Evolutionary conservation across 2,797 vertebrate genomes (phyloP).

Genomic region (Catharus ustulatus): DNA sequence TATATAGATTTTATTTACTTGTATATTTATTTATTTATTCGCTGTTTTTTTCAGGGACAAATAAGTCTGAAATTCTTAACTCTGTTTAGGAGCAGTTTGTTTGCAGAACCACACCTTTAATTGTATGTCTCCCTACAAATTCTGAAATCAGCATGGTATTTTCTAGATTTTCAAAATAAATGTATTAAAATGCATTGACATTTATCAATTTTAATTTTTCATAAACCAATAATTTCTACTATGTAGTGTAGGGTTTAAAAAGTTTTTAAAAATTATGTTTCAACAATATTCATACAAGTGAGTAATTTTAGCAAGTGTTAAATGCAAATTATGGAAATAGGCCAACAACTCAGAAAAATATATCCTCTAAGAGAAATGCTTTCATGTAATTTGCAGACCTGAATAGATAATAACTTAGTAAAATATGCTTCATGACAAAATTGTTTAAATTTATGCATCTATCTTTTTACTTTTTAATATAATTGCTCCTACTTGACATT

Average conservation of each 20-base stretch:
- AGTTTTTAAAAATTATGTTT: neutral
- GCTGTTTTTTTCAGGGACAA: neutral
- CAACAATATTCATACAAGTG: neutral
- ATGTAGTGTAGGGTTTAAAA: neutral
- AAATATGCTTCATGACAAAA: neutral
- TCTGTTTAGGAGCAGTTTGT: neutral
- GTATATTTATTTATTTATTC: neutral
- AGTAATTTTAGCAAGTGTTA: neutral
- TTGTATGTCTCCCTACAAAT: neutral
- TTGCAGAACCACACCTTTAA: neutral
- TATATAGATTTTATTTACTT: neutral
- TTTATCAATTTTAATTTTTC: neutral
- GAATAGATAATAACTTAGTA: constrained; percentile 10
- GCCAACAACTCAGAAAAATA: neutral
- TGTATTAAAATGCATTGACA: neutral
- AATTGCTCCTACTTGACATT: neutral
- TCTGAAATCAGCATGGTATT: neutral
- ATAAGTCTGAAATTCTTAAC: neutral
- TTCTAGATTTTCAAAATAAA: neutral
- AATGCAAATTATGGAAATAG: neutral
- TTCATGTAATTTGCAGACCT: neutral
- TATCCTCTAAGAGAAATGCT: neutral
- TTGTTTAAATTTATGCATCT: neutral
- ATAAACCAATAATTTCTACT: neutral
- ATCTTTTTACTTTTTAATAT: constrained; percentile 17